Conservation (phyloP, 2,888 invertebrate genomes). For the Nomada goodeniana region DNA sequence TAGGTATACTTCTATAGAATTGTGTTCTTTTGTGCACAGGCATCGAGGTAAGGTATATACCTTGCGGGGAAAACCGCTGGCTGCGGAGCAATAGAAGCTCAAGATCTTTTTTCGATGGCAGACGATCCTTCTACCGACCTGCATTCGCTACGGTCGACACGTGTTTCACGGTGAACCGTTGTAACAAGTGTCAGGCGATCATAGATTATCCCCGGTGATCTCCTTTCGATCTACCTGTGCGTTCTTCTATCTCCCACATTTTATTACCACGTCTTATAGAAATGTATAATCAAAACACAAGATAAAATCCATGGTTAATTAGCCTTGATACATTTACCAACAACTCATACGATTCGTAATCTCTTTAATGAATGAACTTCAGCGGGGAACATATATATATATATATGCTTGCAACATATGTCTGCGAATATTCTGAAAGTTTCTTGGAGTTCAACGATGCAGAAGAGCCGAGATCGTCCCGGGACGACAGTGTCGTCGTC, state of each 20-base stretch:
- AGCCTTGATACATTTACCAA: constrained; percentile 27
- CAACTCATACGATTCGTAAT: constrained; percentile 30
- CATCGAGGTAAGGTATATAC: constrained; percentile 22
- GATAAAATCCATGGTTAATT: constrained; percentile 18
- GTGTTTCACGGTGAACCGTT: constrained; percentile 47
- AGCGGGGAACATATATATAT: not conserved
- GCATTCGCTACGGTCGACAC: constrained; percentile 47
- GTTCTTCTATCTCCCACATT: not conserved
- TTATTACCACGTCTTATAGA: not conserved
- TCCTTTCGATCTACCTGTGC: not conserved
- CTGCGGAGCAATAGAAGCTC: constrained; percentile 49
- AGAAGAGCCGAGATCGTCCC: constrained; percentile 36
- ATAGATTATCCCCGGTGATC: constrained; percentile 42
- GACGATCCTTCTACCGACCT: constrained; percentile 55
- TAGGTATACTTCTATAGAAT: constrained; percentile 52
- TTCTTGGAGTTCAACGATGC: constrained; percentile 40
- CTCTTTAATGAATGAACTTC: constrained; percentile 58
- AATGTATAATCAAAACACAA: not conserved
- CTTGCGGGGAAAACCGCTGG: constrained; percentile 48
- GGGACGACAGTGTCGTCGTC: constrained; percentile 20
- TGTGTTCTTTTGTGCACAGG: constrained; percentile 44
- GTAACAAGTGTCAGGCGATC: constrained; percentile 48
- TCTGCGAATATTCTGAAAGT: constrained; percentile 35
- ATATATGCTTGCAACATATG: constrained; percentile 17
- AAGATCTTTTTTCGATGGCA: constrained; percentile 16